phyloP scores from a whole-genome alignment of 2,113 vertebrate genomes.

The Phodopus roborovskii region DNA sequence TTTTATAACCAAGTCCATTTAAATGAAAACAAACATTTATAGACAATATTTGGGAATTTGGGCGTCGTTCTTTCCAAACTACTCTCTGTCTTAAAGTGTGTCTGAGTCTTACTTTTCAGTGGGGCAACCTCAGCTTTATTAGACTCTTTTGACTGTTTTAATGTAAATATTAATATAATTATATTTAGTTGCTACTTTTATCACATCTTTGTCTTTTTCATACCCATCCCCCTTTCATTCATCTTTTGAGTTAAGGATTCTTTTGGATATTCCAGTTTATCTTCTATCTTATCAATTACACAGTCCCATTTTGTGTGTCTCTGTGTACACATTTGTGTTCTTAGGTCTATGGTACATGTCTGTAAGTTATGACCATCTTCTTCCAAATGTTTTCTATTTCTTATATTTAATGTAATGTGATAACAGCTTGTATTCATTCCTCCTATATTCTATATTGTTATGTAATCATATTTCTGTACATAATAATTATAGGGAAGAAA shows the following conservation, averaged over 20 bases:
- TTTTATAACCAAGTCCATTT: too few species aligned
- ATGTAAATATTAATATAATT: not conserved
- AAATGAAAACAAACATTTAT: too few species aligned
- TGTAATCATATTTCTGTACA: not conserved
- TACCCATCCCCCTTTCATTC: not conserved
- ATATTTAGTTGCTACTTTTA: not conserved
- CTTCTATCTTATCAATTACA: too few species aligned
- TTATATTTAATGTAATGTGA: not conserved
- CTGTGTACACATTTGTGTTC: not conserved
- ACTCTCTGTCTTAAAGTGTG: not conserved
- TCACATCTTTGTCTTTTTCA: not conserved
- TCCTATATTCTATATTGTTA: not conserved
- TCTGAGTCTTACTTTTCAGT: not conserved
- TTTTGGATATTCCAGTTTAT: not conserved
- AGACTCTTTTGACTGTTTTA: not conserved
- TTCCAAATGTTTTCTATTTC: not conserved
- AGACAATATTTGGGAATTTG: too few species aligned
- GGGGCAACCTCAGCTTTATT: not conserved
- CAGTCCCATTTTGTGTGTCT: too few species aligned
- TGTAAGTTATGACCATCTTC: not conserved
- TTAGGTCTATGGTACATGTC: not conserved
- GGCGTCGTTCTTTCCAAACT: too few species aligned
- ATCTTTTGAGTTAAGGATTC: not conserved
- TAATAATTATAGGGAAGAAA: not conserved
- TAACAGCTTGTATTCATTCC: not conserved